A percentile compares a stretch with the other conserved stretches of the same genome.
These are phyloP conservation scores for Meda fulgida DNA, from an alignment of 2,797 vertebrate species.

Conservation along the genomic window DNA sequence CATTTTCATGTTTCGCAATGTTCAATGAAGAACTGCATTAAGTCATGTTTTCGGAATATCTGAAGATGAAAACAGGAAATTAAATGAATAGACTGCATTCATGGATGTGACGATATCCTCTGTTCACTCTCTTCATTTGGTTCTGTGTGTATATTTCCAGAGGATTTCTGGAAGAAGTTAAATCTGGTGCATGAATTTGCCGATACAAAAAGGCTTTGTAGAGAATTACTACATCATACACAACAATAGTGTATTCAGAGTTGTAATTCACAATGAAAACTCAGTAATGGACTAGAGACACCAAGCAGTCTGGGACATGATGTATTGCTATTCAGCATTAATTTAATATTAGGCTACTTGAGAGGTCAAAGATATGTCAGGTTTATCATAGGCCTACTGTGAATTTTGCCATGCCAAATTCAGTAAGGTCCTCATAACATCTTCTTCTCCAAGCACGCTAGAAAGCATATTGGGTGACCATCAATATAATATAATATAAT, in stretches of 20 bases:
- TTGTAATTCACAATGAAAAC: conserved; percentile 13
- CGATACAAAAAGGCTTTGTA: conserved; percentile 16
- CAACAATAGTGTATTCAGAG: not conserved
- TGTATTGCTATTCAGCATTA: not conserved
- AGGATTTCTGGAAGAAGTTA: not conserved
- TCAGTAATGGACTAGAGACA: not conserved
- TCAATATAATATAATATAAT: not conserved
- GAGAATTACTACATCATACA: not conserved
- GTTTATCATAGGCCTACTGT: not conserved
- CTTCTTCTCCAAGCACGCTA: too few relatives aligned
- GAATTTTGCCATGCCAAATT: not conserved
- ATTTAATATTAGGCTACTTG: not conserved
- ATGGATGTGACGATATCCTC: not conserved
- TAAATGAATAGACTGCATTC: conserved; percentile 47
- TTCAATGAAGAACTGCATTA: not conserved
- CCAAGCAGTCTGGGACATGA: conserved; percentile 3
- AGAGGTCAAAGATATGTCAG: conserved; percentile 17
- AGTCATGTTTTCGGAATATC: conserved; percentile 8
- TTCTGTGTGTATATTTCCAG: conserved; percentile 13
- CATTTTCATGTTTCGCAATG: conserved; percentile 1
- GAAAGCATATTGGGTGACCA: too few relatives aligned
- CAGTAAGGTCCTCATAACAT: not conserved
- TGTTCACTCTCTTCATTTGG: conserved; percentile 16
- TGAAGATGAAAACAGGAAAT: conserved; percentile 54
- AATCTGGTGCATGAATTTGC: not conserved